These are phyloP conservation scores for Stenopsyche tienmushanensis DNA, from an alignment of 1,140 invertebrate genomes.

Conservation along the genomic window DNA sequence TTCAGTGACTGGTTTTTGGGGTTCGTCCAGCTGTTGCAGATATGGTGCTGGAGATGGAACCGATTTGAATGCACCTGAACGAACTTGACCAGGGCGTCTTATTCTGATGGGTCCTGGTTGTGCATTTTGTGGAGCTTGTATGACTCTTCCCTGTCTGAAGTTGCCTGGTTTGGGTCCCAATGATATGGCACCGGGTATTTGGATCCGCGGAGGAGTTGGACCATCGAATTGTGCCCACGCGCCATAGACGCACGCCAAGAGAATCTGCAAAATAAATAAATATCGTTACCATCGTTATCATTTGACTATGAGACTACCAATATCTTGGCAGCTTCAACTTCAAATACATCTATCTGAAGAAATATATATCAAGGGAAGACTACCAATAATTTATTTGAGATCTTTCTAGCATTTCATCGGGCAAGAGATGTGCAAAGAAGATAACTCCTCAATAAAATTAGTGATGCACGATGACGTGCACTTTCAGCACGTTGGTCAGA, in stretches of 20 bases:
- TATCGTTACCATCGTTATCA: too few relatives aligned
- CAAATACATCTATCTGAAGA: too few relatives aligned
- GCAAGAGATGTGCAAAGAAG: too few relatives aligned
- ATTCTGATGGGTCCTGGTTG: slow-evolving; percentile 48
- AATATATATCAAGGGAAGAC: too few relatives aligned
- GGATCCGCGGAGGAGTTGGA: slow-evolving; percentile 56
- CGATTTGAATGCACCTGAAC: slow-evolving; percentile 56
- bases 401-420: too few relatives aligned
- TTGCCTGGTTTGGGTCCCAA: slow-evolving; percentile 47
- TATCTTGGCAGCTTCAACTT: too few relatives aligned
- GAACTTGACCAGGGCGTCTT: slow-evolving; percentile 53
- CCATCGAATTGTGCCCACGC: slow-evolving; percentile 54
- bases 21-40: slow-evolving; percentile 56
- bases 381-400: too few relatives aligned
- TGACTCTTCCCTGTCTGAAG: slow-evolving; percentile 52
- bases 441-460: too few relatives aligned
- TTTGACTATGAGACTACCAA: too few relatives aligned
- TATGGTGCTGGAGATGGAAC: slow-evolving; percentile 52
- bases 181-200: slow-evolving; percentile 62
- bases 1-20: slow-evolving; percentile 58
- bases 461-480: too few relatives aligned
- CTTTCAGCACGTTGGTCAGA: too few relatives aligned
- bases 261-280: slow-evolving; percentile 53
- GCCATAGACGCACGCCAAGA: slow-evolving; percentile 51
- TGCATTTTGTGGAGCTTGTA: slow-evolving; percentile 42